Percentiles rank a stretch among this genome's conserved stretches.
Evolutionary conservation across 2,113 vertebrate species (phyloP).

Genomic region (Hemichromis elongatus): DNA sequence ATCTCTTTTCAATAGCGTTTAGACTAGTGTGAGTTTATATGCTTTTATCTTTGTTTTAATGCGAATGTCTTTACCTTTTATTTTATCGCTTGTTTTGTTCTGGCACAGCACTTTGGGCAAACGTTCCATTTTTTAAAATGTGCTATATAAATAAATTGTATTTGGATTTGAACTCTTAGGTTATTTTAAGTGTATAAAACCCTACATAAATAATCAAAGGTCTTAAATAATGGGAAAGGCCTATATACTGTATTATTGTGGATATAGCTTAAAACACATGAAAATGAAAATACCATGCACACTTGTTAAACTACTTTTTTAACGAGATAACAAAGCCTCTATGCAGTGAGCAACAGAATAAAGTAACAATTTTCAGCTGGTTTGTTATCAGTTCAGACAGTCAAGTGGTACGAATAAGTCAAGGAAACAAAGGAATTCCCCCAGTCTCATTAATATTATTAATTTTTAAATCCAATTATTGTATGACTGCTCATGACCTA

Average conservation of each 20-base stretch:
- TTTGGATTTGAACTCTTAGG: neutral
- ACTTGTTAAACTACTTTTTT: neutral
- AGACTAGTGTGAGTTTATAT: neutral
- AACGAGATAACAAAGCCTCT: neutral
- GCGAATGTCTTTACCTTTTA: too few relatives aligned
- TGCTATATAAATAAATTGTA: fast-evolving
- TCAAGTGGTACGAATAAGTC: constrained; percentile 66
- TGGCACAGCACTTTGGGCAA: neutral
- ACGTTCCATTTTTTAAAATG: neutral
- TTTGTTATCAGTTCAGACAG: constrained; percentile 59
- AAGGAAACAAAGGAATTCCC: constrained; percentile 66
- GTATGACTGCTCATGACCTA: constrained; percentile 66
- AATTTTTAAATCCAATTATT: constrained; percentile 79
- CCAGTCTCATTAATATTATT: constrained; percentile 68
- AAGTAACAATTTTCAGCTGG: constrained; percentile 39
- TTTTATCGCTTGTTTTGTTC: neutral
- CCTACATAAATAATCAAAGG: neutral
- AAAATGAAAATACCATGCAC: neutral
- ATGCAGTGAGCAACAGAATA: constrained; percentile 22
- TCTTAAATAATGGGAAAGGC: neutral
- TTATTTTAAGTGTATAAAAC: neutral
- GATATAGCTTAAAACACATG: neutral
- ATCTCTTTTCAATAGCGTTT: fast-evolving
- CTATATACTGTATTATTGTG: neutral
- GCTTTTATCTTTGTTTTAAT: too few relatives aligned